Conservation (phyloP, 2,113 vertebrate species). For the Ptilorrhoa leucosticta region DNA sequence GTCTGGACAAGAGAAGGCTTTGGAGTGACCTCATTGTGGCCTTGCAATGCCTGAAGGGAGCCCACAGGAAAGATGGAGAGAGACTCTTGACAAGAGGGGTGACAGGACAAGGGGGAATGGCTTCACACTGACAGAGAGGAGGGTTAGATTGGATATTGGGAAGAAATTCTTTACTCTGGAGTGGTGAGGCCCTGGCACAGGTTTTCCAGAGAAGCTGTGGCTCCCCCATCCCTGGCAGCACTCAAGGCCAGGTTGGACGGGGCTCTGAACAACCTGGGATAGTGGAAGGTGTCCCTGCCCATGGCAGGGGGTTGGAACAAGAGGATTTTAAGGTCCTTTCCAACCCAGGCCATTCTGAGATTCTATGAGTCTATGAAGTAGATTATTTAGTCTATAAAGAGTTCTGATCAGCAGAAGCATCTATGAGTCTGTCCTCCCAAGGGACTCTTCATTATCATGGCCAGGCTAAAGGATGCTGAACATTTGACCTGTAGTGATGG, state of each 20-base stretch:
- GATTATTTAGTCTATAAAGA: neutral
- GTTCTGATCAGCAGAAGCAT: neutral
- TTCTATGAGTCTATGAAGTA: neutral
- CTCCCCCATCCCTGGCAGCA: neutral
- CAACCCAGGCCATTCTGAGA: neutral
- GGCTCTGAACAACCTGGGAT: fast-evolving
- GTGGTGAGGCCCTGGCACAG: neutral
- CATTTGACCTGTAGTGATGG: neutral
- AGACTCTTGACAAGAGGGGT: neutral
- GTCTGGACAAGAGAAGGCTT: neutral
- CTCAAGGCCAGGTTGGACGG: neutral
- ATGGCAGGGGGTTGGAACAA: fast-evolving
- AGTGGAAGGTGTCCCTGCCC: neutral
- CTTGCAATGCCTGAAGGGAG: neutral
- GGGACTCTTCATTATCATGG: neutral
- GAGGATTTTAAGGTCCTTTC: neutral
- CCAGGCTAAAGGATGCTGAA: neutral
- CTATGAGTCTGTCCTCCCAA: neutral
- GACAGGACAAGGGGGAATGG: neutral
- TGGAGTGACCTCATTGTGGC: neutral
- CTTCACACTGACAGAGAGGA: neutral
- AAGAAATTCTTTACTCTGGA: neutral
- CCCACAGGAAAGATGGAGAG: neutral
- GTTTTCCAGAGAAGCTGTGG: neutral
- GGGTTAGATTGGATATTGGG: fast-evolving